Conservation (phyloP, 1,140 invertebrate genomes). For the Lysiphlebus fabarum region DNA sequence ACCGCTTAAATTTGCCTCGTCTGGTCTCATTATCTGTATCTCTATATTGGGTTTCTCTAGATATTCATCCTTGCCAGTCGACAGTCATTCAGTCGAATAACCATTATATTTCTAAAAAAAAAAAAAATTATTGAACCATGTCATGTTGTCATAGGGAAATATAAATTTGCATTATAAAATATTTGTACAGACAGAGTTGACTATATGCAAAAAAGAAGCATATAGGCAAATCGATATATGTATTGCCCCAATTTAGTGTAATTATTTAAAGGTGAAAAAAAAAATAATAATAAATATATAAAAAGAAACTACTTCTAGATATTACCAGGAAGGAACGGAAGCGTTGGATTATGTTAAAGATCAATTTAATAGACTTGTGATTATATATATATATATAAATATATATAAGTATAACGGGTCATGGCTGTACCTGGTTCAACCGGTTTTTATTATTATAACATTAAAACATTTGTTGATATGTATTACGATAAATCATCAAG, state of each 20-base stretch:
- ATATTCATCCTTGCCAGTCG: too few relatives aligned
- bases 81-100: too few relatives aligned
- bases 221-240: too few relatives aligned
- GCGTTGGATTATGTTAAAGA: conserved; percentile 37
- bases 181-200: too few relatives aligned
- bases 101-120: too few relatives aligned
- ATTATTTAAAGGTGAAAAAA: conserved; percentile 38
- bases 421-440: conserved; percentile 10
- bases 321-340: conserved; percentile 23
- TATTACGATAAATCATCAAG: background rate
- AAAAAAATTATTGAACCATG: too few relatives aligned
- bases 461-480: conserved; percentile 12
- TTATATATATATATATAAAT: conserved; percentile 29
- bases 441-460: conserved; percentile 18
- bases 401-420: conserved; percentile 23
- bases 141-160: too few relatives aligned
- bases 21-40: conserved; percentile 37
- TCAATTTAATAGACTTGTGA: conserved; percentile 39
- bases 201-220: too few relatives aligned
- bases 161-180: too few relatives aligned
- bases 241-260: conserved; percentile 47
- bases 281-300: too few relatives aligned
- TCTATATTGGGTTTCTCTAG: too few relatives aligned
- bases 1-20: conserved; percentile 29
- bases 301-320: too few relatives aligned